Evolutionary conservation across 2,113 vertebrate species (phyloP), one percentile per base, ranked within the genome.

Genomic region (Lanius collurio): DNA sequence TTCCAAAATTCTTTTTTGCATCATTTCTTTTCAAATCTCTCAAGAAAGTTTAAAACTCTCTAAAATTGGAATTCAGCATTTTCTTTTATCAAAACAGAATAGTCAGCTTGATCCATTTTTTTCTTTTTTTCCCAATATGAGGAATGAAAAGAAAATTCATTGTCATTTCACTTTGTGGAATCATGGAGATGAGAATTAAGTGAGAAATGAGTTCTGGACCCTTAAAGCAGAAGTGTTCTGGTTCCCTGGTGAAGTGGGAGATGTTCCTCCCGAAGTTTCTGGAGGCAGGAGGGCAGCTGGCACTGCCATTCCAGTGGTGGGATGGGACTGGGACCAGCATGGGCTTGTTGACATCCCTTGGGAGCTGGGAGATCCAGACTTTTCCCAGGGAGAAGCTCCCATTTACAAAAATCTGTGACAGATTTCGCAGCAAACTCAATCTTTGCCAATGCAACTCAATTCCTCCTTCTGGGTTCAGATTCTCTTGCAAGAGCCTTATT

Each of bases 321-420:
- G 37, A 23, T 10, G 30, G 63, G 59, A 63, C 27, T 35, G 52
- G 46, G 31, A 62, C 39, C 64, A 73, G 71, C 42, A 44, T 1
- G 0, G 68, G 28, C 60, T 89, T 67, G 18, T n/a, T 87, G 73
- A 13, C 16, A 39, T 52, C 3, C 2, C 26, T 18, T 47, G 69
- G 74, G 84, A 89, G 39, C 57, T 50, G 77, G 60, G 35, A 89
- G 30, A 71, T 13, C 15, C 79, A 90, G 60, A 24, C 47, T 31
- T 69, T 84, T 41, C 87, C 64, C 53, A 57, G 71, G 68, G 69
- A 92, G 86, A 39, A 84, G 53, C 57, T 90, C 86, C 77, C 63
- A 7, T 83, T 93, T 87, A 55, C 82, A 87, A 81, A 79, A 93
- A 24, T 18, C 69, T 1, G 2, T 31, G 63, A 80, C 81, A 89